Conservation (phyloP, 2,113 vertebrate species). For the Gorilla gorilla region DNA sequence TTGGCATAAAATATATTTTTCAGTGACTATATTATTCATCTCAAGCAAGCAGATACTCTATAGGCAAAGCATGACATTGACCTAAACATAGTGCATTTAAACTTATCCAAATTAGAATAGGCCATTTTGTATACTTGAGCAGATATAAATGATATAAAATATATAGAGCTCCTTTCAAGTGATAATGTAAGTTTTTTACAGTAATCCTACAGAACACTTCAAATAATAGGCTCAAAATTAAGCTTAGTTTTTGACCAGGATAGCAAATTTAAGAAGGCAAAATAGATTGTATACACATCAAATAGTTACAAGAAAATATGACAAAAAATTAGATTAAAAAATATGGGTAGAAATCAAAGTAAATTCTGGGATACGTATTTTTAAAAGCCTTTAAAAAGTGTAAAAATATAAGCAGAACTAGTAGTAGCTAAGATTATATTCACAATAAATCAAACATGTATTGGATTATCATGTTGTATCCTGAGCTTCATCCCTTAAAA, state of each 20-base stretch:
- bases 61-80: not conserved
- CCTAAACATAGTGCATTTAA: not conserved
- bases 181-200: not conserved
- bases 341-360: constrained; percentile 24
- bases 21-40: not conserved
- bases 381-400: not conserved
- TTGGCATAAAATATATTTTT: not conserved
- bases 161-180: not conserved
- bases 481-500: constrained; percentile 11
- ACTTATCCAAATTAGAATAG: not conserved
- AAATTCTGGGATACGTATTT: not conserved
- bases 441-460: constrained; percentile 13
- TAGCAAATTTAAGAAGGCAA: constrained; percentile 20
- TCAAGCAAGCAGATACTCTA: not conserved
- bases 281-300: not conserved
- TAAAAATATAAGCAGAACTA: not conserved
- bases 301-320: not conserved
- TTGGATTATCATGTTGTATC: constrained; percentile 26
- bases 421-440: not conserved
- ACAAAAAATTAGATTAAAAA: not conserved
- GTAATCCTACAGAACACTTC: not conserved
- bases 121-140: not conserved
- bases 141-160: not conserved
- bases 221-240: not conserved
- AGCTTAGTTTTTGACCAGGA: constrained; percentile 6